Evolutionary conservation across 2,797 vertebrate species (phyloP).

Genomic region (Pristis pectinata): DNA sequence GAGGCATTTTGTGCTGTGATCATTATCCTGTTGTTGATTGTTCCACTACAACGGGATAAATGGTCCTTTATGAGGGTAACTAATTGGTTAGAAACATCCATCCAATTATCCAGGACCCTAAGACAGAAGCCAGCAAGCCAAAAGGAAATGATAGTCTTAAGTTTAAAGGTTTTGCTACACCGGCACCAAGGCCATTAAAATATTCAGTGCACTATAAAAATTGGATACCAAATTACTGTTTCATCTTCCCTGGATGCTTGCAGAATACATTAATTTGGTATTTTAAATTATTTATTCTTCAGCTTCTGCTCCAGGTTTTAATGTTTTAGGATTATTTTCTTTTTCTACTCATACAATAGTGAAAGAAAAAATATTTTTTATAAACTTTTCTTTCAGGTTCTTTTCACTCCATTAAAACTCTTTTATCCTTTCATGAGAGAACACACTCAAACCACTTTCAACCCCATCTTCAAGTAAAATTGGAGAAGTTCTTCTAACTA

Average conservation of each 20-base stretch:
- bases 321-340: background rate
- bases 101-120: background rate
- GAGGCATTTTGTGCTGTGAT: background rate
- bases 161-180: background rate
- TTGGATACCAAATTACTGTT: background rate
- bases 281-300: constrained; percentile 20
- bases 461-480: background rate
- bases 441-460: background rate
- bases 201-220: background rate
- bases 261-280: constrained; percentile 11
- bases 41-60: background rate
- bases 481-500: background rate
- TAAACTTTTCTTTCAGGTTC: background rate
- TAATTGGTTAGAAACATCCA: background rate
- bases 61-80: background rate
- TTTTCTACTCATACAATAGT: background rate
- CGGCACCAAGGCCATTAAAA: background rate
- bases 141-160: background rate
- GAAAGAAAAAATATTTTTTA: background rate
- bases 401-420: background rate
- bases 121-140: background rate
- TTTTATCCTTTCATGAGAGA: background rate
- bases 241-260: background rate
- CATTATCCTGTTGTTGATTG: background rate
- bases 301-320: background rate